phyloP scores from a whole-genome alignment of 1,140 invertebrate genomes.

The Aradophagus sp. region DNA sequence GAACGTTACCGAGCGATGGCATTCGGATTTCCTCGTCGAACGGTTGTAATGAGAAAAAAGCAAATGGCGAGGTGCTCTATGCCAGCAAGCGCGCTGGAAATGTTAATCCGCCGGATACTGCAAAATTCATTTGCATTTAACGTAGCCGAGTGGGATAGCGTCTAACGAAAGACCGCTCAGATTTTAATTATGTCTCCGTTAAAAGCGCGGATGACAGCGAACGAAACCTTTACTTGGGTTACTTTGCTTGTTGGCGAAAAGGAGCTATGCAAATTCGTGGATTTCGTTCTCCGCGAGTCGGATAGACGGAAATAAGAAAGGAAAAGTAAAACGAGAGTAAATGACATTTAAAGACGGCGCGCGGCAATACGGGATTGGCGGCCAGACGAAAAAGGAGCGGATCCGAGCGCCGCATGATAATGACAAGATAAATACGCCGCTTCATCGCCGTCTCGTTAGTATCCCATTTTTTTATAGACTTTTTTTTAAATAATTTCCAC shows the following conservation, averaged over 20 bases:
- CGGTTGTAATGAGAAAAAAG: constrained; percentile 55
- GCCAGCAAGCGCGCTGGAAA: constrained; percentile 50
- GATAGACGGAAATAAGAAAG: constrained; percentile 44
- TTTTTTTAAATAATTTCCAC: too few relatives aligned
- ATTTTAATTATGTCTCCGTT: constrained; percentile 59
- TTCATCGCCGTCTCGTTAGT: constrained; percentile 16
- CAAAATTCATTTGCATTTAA: constrained; percentile 60
- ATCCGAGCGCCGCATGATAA: constrained; percentile 28
- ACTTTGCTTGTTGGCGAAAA: constrained; percentile 46
- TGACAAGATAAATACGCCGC: constrained; percentile 35
- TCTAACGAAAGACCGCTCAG: constrained; percentile 57
- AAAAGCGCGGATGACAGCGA: constrained; percentile 56
- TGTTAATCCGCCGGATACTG: constrained; percentile 58
- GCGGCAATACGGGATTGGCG: constrained; percentile 9
- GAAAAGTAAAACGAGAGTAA: constrained; percentile 47
- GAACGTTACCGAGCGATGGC: constrained; percentile 28
- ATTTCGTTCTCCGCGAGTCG: constrained; percentile 53
- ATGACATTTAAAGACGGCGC: constrained; percentile 43
- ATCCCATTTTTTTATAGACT: constrained; percentile 17
- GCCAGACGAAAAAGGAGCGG: constrained; percentile 5
- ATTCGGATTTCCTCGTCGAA: constrained; percentile 53
- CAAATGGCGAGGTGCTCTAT: constrained; percentile 45
- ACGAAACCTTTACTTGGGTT: constrained; percentile 58
- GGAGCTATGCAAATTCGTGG: constrained; percentile 55
- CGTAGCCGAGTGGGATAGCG: constrained; percentile 51